Evolutionary conservation across 2,113 vertebrate genomes (phyloP).

Genomic region (Dicerorhinus sumatrensis): DNA sequence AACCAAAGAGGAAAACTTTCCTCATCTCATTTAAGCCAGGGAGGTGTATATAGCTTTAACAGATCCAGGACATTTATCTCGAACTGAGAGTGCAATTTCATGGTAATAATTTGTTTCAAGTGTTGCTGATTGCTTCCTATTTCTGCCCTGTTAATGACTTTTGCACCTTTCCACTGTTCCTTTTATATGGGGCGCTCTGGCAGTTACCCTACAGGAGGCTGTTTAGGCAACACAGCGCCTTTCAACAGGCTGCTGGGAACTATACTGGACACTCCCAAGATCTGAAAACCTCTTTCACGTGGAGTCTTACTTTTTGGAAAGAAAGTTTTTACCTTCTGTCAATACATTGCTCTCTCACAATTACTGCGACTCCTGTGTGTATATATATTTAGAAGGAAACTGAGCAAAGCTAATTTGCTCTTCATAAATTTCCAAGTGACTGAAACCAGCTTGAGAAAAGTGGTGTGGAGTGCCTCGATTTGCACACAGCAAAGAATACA

Average conservation of each 20-base stretch:
- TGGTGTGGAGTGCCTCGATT: neutral
- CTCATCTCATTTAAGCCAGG: slow-evolving; percentile 52
- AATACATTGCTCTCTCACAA: neutral
- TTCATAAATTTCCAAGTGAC: slow-evolving; percentile 32
- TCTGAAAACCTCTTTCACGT: slow-evolving; percentile 73
- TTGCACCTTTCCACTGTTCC: slow-evolving; percentile 87
- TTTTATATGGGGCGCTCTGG: slow-evolving; percentile 79
- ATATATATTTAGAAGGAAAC: fast-evolving
- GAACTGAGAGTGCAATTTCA: slow-evolving; percentile 88
- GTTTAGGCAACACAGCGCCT: slow-evolving; percentile 75
- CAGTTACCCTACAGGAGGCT: slow-evolving; percentile 80
- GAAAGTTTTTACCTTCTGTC: neutral
- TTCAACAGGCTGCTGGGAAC: slow-evolving; percentile 73
- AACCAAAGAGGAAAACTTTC: slow-evolving; percentile 68
- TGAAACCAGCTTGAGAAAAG: slow-evolving; percentile 56
- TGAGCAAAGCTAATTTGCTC: slow-evolving; percentile 38
- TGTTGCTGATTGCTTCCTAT: slow-evolving; percentile 90
- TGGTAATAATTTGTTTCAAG: slow-evolving; percentile 88
- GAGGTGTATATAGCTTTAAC: slow-evolving; percentile 84
- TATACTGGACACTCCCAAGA: slow-evolving; percentile 61
- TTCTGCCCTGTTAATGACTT: slow-evolving; percentile 89
- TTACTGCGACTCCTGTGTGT: neutral
- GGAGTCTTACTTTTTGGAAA: slow-evolving; percentile 22
- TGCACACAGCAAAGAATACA: neutral
- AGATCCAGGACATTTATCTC: slow-evolving; percentile 84